These are phyloP conservation scores for Buathra laborator DNA, from an alignment of 2,888 invertebrate species.

Conservation along the genomic window DNA sequence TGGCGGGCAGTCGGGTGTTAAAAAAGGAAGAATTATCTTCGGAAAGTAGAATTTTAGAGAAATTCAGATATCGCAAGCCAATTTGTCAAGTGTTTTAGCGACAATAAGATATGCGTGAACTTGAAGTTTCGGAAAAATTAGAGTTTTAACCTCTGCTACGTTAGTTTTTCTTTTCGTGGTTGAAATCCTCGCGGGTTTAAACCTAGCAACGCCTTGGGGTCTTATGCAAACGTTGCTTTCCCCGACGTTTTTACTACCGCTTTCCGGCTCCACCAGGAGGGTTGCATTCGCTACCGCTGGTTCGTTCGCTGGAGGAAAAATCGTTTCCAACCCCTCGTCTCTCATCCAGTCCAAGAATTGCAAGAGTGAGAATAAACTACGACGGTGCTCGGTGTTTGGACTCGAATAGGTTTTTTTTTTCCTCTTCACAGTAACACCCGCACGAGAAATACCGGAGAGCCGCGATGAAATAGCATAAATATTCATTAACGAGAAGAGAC, in stretches of 20 bases:
- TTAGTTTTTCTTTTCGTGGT: constrained; percentile 15
- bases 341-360: constrained; percentile 1
- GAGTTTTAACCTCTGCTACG: constrained; percentile 8
- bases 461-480: constrained; percentile 74
- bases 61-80: neutral
- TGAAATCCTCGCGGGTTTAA: constrained; percentile 5
- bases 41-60: neutral
- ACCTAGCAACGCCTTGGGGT: constrained; percentile 22
- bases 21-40: neutral
- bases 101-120: neutral
- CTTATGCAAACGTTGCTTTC: constrained; percentile 62
- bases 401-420: constrained; percentile 56
- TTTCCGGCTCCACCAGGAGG: neutral
- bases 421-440: constrained; percentile 39
- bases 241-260: constrained; percentile 22
- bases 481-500: constrained; percentile 72
- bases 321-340: constrained; percentile 5
- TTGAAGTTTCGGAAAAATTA: constrained; percentile 7
- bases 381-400: constrained; percentile 2
- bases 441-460: constrained; percentile 44
- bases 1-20: too few relatives aligned
- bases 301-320: constrained; percentile 9
- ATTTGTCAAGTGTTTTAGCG: neutral
- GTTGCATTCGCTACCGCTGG: neutral
- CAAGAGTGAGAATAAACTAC: constrained; percentile 27